A percentile compares a stretch with the other conserved stretches of the same genome.
Evolutionary conservation across 2,888 invertebrate species (phyloP).

Genomic region (Tinea pellionella): DNA sequence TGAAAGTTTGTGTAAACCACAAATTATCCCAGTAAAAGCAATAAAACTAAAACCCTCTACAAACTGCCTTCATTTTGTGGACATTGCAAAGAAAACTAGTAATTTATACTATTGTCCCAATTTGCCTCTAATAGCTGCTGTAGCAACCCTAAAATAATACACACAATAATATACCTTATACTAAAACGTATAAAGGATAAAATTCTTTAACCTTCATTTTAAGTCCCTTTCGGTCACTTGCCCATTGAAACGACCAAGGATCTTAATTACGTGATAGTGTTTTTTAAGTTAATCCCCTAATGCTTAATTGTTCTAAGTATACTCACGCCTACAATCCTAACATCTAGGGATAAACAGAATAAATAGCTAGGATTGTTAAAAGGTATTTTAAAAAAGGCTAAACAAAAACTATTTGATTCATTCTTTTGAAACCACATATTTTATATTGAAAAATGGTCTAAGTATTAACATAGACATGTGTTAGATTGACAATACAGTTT

Average conservation of each 20-base stretch:
- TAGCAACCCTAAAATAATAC: not conserved
- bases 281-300: conserved; percentile 38
- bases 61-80: not conserved
- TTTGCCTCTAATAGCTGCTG: conserved; percentile 29
- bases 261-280: conserved; percentile 66
- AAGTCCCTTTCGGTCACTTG: not conserved
- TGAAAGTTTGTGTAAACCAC: conserved; percentile 2
- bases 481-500: conserved; percentile 47
- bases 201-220: conserved; percentile 17
- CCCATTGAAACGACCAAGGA: conserved; percentile 28
- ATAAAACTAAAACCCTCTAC: not conserved
- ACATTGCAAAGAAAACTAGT: conserved; percentile 50
- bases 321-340: too few relatives aligned
- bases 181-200: conserved; percentile 19
- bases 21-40: not conserved
- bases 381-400: too few relatives aligned
- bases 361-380: too few relatives aligned
- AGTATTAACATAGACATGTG: conserved; percentile 35
- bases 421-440: too few relatives aligned
- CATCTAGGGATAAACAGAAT: too few relatives aligned
- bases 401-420: too few relatives aligned
- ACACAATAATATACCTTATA: conserved; percentile 18
- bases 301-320: conserved; percentile 28
- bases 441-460: too few relatives aligned
- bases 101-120: conserved; percentile 60